Evolutionary conservation across 2,797 vertebrate genomes (phyloP).

Genomic region (Botia kubotai): DNA sequence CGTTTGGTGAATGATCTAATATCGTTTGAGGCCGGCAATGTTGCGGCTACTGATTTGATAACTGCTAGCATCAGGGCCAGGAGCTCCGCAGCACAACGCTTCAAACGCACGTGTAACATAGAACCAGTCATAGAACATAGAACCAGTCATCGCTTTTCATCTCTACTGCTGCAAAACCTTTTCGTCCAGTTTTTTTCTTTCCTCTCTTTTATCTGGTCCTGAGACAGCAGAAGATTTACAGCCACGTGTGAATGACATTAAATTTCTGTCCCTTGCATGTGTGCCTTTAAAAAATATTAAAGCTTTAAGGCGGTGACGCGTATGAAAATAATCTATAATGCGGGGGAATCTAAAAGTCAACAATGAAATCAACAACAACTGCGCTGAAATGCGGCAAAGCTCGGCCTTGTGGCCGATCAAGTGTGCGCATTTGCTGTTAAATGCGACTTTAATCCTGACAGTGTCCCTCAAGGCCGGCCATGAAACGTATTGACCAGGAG

Average conservation of each 20-base stretch:
- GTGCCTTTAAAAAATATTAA: constrained; percentile 71
- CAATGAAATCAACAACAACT: constrained; percentile 38
- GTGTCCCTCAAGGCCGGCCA: neutral
- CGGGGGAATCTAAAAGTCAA: constrained; percentile 53
- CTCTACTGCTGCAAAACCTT: neutral
- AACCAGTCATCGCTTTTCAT: too few species aligned
- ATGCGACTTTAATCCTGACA: constrained; percentile 47
- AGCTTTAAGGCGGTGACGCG: constrained; percentile 68
- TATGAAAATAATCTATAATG: constrained; percentile 77
- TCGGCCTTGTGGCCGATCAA: constrained; percentile 9
- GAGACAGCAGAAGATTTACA: constrained; percentile 77
- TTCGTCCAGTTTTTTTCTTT: constrained; percentile 14
- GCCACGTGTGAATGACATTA: constrained; percentile 71
- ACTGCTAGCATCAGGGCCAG: constrained; percentile 2
- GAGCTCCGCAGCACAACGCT: constrained; percentile 23
- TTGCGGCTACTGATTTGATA: too few species aligned
- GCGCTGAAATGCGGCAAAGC: constrained; percentile 62
- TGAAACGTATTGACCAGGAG: neutral
- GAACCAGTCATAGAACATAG: too few species aligned
- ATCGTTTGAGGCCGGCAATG: too few species aligned
- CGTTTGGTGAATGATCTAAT: constrained; percentile 1
- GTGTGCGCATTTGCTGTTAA: constrained; percentile 49
- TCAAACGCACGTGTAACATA: too few species aligned
- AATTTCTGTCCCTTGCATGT: constrained; percentile 66
- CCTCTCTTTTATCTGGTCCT: constrained; percentile 58